These are phyloP conservation scores for Sarcophaga subvicina DNA, from an alignment of 2,888 invertebrate species.

Conservation along the genomic window DNA sequence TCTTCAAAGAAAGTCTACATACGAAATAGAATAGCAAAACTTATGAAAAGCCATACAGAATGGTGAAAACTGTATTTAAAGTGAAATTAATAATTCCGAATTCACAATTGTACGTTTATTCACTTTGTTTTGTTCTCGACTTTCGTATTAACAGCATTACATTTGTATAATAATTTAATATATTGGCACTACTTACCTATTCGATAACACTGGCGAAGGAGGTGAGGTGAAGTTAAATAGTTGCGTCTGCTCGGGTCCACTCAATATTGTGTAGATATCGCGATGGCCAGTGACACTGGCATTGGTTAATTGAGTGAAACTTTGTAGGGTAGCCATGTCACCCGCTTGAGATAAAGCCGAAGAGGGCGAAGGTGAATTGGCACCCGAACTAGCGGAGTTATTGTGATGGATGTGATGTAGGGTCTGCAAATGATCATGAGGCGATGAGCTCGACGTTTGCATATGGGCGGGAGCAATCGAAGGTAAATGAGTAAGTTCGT, in stretches of 20 bases:
- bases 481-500: slow-evolving; percentile 65
- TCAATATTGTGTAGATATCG: slow-evolving; percentile 77
- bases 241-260: slow-evolving; percentile 76
- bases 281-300: slow-evolving; percentile 74
- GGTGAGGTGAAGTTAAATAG: slow-evolving; percentile 75
- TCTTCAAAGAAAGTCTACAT: too few species aligned
- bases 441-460: slow-evolving; percentile 48
- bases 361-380: slow-evolving; percentile 79
- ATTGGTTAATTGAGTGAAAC: slow-evolving; percentile 80
- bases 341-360: slow-evolving; percentile 73
- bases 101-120: too few species aligned
- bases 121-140: too few species aligned
- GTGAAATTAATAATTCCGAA: too few species aligned
- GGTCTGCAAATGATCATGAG: slow-evolving; percentile 70
- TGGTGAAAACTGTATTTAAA: too few species aligned
- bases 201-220: slow-evolving; percentile 77
- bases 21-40: too few species aligned
- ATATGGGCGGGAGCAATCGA: slow-evolving; percentile 63
- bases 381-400: slow-evolving; percentile 79
- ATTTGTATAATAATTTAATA: too few species aligned
- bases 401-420: slow-evolving; percentile 73
- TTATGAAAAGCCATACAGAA: too few species aligned
- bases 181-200: slow-evolving; percentile 75
- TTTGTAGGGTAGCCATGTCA: slow-evolving; percentile 77
- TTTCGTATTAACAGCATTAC: too few species aligned